Percentiles rank a stretch among this genome's conserved stretches.
Conservation (phyloP, 2,888 invertebrate genomes). For the Drosophila stalkeri region DNA sequence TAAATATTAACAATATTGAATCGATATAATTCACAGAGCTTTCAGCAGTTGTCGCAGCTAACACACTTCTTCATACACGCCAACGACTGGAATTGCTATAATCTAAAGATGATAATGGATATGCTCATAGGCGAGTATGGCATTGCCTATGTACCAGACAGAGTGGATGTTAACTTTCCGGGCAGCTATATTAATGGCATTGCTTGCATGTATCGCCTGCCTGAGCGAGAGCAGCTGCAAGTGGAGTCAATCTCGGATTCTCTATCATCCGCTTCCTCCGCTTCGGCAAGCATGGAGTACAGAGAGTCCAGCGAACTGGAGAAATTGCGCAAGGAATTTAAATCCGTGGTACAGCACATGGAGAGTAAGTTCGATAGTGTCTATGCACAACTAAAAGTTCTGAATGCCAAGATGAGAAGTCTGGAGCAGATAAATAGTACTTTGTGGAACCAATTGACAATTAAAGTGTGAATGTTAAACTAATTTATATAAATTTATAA, state of each 20-base stretch:
- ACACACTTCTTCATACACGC: constrained; percentile 79
- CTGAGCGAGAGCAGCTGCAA: constrained; percentile 37
- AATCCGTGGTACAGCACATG: constrained; percentile 74
- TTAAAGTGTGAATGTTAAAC: constrained; percentile 48
- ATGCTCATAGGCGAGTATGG: constrained; percentile 65
- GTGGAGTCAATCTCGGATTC: background rate
- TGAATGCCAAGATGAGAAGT: constrained; percentile 66
- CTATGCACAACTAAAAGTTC: constrained; percentile 47
- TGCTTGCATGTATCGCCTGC: constrained; percentile 81
- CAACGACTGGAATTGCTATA: constrained; percentile 83
- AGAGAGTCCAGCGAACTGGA: constrained; percentile 51
- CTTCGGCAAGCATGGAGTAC: constrained; percentile 39
- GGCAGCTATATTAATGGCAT: constrained; percentile 80
- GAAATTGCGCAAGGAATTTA: constrained; percentile 72
- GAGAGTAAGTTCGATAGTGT: constrained; percentile 73
- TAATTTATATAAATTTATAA: background rate
- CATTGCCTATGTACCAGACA: constrained; percentile 71
- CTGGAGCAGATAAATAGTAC: constrained; percentile 74
- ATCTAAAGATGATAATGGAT: constrained; percentile 74
- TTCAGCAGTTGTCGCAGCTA: constrained; percentile 65
- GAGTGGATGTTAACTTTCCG: constrained; percentile 62
- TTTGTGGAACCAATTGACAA: constrained; percentile 76
- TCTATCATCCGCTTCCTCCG: background rate
- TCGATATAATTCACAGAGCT: constrained; percentile 32
- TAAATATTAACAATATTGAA: background rate